phyloP scores from a whole-genome alignment of 2,888 invertebrate genomes.

The Campopleginae sp. region DNA sequence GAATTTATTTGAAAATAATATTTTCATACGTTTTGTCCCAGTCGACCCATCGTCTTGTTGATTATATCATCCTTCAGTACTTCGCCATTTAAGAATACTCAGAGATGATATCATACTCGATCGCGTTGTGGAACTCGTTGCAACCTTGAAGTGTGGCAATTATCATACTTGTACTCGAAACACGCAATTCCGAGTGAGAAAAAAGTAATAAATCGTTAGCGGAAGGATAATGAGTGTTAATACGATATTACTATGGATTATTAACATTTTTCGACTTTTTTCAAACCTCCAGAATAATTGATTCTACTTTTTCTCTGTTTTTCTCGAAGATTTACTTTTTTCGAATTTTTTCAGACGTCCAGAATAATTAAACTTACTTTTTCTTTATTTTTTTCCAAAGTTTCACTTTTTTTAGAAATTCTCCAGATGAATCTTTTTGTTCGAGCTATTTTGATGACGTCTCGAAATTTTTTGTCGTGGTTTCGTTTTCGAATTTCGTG shows the following conservation, averaged over 20 bases:
- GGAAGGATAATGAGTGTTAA: background rate
- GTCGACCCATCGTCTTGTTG: background rate
- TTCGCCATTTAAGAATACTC: conserved; percentile 17
- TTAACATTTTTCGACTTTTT: background rate
- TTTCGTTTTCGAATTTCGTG: background rate
- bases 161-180: conserved; percentile 60
- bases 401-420: background rate
- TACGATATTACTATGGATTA: background rate
- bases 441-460: background rate
- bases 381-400: too few species aligned
- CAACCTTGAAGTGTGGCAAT: conserved; percentile 55
- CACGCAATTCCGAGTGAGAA: conserved; percentile 31
- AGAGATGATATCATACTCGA: conserved; percentile 55
- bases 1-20: background rate
- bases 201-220: background rate
- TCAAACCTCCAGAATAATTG: background rate
- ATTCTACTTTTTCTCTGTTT: too few species aligned
- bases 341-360: background rate
- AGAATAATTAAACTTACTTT: background rate
- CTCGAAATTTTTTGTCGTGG: background rate
- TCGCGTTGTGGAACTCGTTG: conserved; percentile 19
- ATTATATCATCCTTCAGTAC: conserved; percentile 46
- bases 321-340: too few species aligned
- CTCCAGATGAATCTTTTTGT: background rate
- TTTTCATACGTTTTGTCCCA: background rate